Evolutionary conservation across 2,113 vertebrate species (phyloP), one percentile per base, ranked within the genome.

Genomic region (Campylomormyrus numenius): DNA sequence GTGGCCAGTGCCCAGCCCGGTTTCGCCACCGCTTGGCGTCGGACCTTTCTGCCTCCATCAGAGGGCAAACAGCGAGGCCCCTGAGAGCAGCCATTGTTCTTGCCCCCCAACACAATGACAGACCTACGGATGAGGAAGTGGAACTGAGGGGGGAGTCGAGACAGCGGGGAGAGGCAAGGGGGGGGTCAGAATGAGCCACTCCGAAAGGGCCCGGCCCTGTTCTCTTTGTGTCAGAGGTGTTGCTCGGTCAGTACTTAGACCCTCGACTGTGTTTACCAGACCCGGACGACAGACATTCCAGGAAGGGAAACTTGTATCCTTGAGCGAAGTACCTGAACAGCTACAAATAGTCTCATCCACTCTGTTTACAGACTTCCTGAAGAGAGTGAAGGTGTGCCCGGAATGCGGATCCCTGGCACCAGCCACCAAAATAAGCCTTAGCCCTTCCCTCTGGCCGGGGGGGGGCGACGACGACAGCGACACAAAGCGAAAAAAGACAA

Each of bases 21-120:
- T 31, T 11, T 27, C 49, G 46, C 84, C 46, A 49, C 21, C 11
- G 24, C n/a, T 27, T 13, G 8, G 21, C 24, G 27, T 53, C 13
- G 19, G 48, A 27, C 39, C 39, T 27, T 27, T 85, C 83, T 46
- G 11, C 45, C 83, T 42, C 39, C 24, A n/a, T 19, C 21, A 2
- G 42, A 48, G 39, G 46, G 45, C 83, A 46, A 27, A 9, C 45
- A 49, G 45, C 19, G 10, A 13, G 42, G 83, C 19, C 42, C 42
- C 83, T 21, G 17, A 49, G 83, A 11, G 45, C 42, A 85, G 19
- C 42, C 45, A 85, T 85, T 85, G 83, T 85, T 85, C 42, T 27
- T 11, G 83, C 19, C 83, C 42, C 83, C 46, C 83, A 85, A 24
- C 83, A 85, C 83, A 85, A 85, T 85, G 45, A 85, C 42, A 85